Conservation (phyloP, 2,888 invertebrate species). For the Troglohyphantes excavatus region DNA sequence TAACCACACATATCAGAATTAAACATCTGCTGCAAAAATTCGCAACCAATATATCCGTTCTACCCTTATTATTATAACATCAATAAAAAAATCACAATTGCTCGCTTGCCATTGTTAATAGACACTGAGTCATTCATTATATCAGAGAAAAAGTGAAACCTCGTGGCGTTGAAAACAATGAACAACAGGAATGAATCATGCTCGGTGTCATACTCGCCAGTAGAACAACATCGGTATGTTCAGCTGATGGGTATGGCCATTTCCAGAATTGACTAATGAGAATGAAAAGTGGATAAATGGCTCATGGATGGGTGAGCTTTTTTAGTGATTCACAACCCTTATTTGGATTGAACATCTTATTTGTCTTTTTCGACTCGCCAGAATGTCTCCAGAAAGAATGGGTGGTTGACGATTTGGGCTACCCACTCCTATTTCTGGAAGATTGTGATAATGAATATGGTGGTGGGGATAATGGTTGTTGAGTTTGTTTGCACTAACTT, state of each 20-base stretch:
- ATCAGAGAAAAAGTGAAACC: neutral
- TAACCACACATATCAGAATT: neutral
- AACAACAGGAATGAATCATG: conserved; percentile 29
- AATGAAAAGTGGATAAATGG: neutral
- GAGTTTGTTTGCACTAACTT: too few species aligned
- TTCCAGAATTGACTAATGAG: conserved; percentile 3
- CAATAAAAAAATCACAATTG: conserved; percentile 13
- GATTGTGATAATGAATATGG: neutral
- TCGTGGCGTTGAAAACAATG: conserved; percentile 38
- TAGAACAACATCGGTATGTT: conserved; percentile 23
- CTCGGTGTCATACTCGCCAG: neutral
- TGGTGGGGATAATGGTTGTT: too few species aligned
- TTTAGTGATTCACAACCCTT: conserved; percentile 2
- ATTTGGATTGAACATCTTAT: conserved; percentile 4
- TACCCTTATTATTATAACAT: neutral
- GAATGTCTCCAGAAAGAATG: conserved; percentile 7
- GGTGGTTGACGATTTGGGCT: neutral
- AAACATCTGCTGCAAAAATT: neutral
- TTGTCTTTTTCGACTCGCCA: neutral
- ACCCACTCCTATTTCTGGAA: neutral
- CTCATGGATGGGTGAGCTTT: neutral
- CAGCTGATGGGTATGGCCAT: neutral
- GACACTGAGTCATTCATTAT: conserved; percentile 44
- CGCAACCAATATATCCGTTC: conserved; percentile 5
- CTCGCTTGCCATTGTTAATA: conserved; percentile 8